These are phyloP conservation scores for Camptogramma bilineatum DNA, from an alignment of 2,888 invertebrate genomes.

Conservation along the genomic window DNA sequence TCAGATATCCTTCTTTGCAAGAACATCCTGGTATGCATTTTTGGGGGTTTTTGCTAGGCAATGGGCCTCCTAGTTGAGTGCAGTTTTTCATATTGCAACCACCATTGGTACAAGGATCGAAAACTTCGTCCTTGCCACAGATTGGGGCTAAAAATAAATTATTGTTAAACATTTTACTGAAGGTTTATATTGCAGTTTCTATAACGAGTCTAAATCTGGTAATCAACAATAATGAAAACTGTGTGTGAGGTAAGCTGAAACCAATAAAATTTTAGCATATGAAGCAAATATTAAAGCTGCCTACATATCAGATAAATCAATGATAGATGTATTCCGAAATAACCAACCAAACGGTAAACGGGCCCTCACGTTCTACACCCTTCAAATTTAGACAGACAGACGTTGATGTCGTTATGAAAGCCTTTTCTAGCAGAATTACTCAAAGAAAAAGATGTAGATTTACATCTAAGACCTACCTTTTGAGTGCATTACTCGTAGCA, in stretches of 20 bases:
- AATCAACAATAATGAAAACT: no score
- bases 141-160: not conserved
- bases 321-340: constrained; percentile 1
- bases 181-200: no score
- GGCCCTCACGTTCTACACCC: constrained; percentile 15
- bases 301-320: not conserved
- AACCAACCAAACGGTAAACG: constrained; percentile 15
- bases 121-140: not conserved
- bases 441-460: not conserved
- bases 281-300: not conserved
- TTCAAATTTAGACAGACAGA: constrained; percentile 8
- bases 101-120: not conserved
- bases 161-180: no score
- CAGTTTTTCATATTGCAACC: not conserved
- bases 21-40: not conserved
- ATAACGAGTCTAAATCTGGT: no score
- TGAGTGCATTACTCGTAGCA: no score
- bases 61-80: not conserved
- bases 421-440: constrained; percentile 7
- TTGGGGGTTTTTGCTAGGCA: not conserved
- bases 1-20: not conserved
- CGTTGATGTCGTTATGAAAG: constrained; percentile 14
- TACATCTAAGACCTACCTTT: no score
- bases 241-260: no score
- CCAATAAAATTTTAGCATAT: not conserved